A percentile compares a stretch with the other conserved stretches of the same genome.
Evolutionary conservation across 2,113 vertebrate genomes (phyloP).

Genomic region (Monarcha castaneiventris): DNA sequence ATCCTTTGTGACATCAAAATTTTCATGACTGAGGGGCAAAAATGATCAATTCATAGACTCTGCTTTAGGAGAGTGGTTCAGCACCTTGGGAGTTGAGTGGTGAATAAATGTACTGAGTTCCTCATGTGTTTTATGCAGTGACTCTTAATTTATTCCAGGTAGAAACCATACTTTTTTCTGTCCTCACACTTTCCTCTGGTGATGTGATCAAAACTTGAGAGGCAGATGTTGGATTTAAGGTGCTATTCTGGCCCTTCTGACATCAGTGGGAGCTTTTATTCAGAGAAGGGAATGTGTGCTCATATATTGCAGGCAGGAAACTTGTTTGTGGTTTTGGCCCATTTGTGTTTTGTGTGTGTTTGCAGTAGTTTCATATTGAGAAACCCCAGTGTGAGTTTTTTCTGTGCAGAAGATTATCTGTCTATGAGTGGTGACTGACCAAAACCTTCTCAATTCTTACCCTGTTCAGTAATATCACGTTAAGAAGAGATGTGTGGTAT

Average conservation of each 20-base stretch:
- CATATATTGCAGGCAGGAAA: background rate
- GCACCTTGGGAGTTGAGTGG: background rate
- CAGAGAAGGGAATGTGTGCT: background rate
- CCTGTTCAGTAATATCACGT: background rate
- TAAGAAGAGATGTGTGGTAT: background rate
- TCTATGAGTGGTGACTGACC: background rate
- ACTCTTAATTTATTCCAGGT: background rate
- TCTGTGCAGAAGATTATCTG: background rate
- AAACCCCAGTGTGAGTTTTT: background rate
- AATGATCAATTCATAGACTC: background rate
- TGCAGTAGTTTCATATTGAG: background rate
- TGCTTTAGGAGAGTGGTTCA: background rate
- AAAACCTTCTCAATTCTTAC: background rate
- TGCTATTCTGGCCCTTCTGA: background rate
- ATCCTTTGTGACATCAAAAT: background rate
- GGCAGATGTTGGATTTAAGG: background rate
- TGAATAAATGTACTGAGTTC: background rate
- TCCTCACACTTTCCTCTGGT: background rate
- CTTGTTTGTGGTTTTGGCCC: background rate
- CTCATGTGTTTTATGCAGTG: background rate
- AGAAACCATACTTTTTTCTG: background rate
- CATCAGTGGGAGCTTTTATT: background rate
- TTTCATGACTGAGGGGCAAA: rapidly evolving
- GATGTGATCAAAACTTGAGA: background rate
- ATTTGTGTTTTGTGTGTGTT: background rate